Evolutionary conservation across 2,888 invertebrate genomes (phyloP).

Genomic region (Chloroclysta siterata): DNA sequence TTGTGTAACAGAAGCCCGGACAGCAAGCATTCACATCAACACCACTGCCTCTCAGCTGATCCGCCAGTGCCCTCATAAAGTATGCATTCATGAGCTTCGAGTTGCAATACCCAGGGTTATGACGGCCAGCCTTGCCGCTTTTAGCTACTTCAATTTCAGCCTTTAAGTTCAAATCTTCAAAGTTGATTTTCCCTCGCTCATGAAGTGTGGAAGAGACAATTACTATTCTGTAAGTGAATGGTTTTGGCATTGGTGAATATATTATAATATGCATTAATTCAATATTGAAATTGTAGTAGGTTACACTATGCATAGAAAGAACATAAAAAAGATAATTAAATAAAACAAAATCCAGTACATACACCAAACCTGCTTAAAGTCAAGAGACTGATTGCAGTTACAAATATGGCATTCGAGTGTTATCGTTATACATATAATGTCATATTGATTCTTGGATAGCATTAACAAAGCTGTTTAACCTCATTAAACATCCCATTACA

Average conservation of each 20-base stretch:
- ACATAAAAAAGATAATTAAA: no score
- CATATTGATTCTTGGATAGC: no score
- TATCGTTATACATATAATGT: no score
- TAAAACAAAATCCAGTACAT: no score
- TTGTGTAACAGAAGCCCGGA: constrained; percentile 92
- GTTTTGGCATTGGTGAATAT: background rate
- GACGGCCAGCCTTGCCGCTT: constrained; percentile 57
- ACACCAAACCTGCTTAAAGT: no score
- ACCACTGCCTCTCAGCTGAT: constrained; percentile 79
- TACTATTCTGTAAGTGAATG: constrained; percentile 84
- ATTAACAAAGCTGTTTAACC: no score
- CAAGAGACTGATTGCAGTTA: no score
- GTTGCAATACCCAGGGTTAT: constrained; percentile 88
- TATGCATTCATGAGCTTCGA: constrained; percentile 92
- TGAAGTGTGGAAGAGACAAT: constrained; percentile 89
- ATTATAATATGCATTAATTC: no score
- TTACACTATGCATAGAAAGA: no score
- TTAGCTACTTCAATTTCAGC: constrained; percentile 73
- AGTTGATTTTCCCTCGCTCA: constrained; percentile 87
- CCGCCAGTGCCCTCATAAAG: constrained; percentile 87
- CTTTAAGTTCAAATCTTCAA: constrained; percentile 87
- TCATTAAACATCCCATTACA: no score
- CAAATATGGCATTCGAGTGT: no score
- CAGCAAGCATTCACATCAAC: constrained; percentile 89
- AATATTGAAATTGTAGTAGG: no score